Evolutionary conservation across 2,113 vertebrate genomes (phyloP), one percentile per base, ranked within the genome.

Genomic region (Grus americana): DNA sequence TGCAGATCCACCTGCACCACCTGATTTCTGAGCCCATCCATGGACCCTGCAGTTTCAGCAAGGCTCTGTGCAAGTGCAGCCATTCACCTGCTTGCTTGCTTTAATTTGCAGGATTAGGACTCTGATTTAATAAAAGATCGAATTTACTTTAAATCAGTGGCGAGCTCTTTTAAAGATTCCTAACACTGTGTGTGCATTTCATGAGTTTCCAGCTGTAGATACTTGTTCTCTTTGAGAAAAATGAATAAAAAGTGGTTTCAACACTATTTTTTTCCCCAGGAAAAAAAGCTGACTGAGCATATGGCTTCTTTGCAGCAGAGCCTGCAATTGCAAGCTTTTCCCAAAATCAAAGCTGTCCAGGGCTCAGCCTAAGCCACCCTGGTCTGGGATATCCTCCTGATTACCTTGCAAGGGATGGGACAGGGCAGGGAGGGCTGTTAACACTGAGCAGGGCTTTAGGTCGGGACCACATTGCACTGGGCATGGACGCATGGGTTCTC

Each of bases 191-290:
- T 52, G 54, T 63, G 80, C 50, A 44, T 89, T 93, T 96, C 65
- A 61, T 34, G 47, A 81, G 36, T 75, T 92, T 91, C 88, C 90
- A 97, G 93, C 80, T 96, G 93, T 36, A 93, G 61, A 74, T 65
- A 93, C 81, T 93, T 91, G n/a, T 86, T 94, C 59, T 84, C 18
- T 67, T 61, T 29, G 61, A 93, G 75, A 75, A 93, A 93, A 96
- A 97, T 65, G 15, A 91, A 72, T 66, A 81, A 88, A 93, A 87
- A 91, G 42, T 55, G 27, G 27, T 76, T 81, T 91, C 55, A 73
- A 75, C 7, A 4, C 19, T 30, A 74, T 67, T 74, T 71, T 87
- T 92, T 52, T 6, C 32, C 52, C 54, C 38, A 13, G 21, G 21
- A 9, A 92, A 86, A 84, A 79, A 91, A 22, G 80, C 79, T 97